phyloP scores from a whole-genome alignment of 2,113 vertebrate species.

The Amia ocellicauda region DNA sequence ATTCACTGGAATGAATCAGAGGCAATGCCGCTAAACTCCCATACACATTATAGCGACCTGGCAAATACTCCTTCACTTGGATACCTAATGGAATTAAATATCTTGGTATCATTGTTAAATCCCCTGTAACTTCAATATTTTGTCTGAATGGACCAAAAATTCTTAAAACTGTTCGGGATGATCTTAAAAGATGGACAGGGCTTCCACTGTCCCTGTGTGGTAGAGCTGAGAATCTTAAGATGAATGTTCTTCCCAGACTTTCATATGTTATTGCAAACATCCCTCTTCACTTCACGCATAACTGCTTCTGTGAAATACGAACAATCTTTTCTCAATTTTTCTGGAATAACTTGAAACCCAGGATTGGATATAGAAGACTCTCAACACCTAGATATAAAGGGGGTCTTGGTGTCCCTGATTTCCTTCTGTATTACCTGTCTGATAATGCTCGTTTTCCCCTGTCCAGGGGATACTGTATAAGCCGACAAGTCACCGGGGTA shows the following conservation, averaged over 20 bases:
- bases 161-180: background rate
- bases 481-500: too few species aligned
- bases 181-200: background rate
- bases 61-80: background rate
- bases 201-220: background rate
- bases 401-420: too few species aligned
- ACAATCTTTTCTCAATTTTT: background rate
- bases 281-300: background rate
- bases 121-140: background rate
- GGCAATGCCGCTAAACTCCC: too few species aligned
- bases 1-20: too few species aligned
- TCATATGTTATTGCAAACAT: background rate
- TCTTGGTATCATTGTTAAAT: too few species aligned
- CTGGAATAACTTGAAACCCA: background rate
- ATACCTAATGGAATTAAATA: too few species aligned
- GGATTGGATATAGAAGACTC: background rate
- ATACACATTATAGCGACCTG: background rate
- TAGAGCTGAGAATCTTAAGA: background rate
- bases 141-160: background rate
- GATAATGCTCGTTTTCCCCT: too few species aligned
- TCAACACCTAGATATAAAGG: background rate
- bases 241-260: background rate
- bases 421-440: too few species aligned
- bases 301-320: background rate
- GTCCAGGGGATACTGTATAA: too few species aligned